Conservation (phyloP, 1,140 invertebrate genomes). For the Hydropsyche tenuis region DNA sequence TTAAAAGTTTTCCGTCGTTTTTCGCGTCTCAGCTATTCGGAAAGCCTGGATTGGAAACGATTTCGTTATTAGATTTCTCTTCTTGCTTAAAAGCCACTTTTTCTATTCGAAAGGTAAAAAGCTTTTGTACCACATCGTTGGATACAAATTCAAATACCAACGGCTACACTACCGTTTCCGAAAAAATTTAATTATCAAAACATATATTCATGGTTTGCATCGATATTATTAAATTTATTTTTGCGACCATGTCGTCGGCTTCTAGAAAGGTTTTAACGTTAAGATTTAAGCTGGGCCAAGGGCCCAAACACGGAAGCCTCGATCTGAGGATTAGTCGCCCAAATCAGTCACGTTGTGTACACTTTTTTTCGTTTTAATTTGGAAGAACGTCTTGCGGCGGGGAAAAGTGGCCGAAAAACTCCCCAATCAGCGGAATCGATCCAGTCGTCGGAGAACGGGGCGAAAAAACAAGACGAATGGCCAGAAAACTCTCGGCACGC, state of each 20-base stretch:
- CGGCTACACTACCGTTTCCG: neutral
- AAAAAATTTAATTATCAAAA: too few relatives aligned
- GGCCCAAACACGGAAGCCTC: slow-evolving; percentile 4
- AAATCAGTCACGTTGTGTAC: neutral
- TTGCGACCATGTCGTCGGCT: too few relatives aligned
- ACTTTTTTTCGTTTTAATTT: slow-evolving; percentile 15
- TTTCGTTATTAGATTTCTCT: slow-evolving; percentile 41
- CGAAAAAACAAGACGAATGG: slow-evolving; percentile 43
- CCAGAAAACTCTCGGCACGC: slow-evolving; percentile 37
- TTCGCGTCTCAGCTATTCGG: slow-evolving; percentile 6
- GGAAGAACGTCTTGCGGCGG: slow-evolving; percentile 16
- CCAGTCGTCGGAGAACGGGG: slow-evolving; percentile 16
- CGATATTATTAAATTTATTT: too few relatives aligned
- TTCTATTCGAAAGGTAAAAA: neutral
- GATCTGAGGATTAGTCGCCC: neutral
- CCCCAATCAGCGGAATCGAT: slow-evolving; percentile 30
- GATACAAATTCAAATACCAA: slow-evolving; percentile 1
- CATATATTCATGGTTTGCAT: too few relatives aligned
- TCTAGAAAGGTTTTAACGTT: too few relatives aligned
- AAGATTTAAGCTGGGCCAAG: neutral
- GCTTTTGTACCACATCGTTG: neutral
- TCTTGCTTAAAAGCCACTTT: slow-evolving; percentile 41
- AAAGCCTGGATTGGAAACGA: slow-evolving; percentile 40
- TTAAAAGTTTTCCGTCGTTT: slow-evolving; percentile 11
- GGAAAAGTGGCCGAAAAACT: slow-evolving; percentile 22